phyloP scores from a whole-genome alignment of 2,888 invertebrate genomes.

The Cremastinae sp. region DNA sequence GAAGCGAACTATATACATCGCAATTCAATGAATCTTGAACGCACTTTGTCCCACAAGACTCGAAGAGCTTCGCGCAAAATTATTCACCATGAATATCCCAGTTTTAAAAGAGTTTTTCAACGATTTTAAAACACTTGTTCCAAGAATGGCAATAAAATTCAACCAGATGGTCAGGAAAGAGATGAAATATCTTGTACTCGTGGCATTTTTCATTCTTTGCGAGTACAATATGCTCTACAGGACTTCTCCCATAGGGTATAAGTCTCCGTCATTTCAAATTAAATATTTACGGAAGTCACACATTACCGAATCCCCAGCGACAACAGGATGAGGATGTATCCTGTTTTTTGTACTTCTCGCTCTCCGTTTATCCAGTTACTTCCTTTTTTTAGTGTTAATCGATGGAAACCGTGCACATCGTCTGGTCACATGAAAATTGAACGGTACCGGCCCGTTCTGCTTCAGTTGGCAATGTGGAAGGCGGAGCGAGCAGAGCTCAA shows the following conservation, averaged over 20 bases:
- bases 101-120: neutral
- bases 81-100: neutral
- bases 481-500: slow-evolving; percentile 22
- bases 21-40: slow-evolving; percentile 33
- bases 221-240: too few species aligned
- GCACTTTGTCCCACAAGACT: slow-evolving; percentile 1
- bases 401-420: slow-evolving; percentile 41
- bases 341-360: slow-evolving; percentile 21
- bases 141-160: too few species aligned
- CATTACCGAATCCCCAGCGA: too few species aligned
- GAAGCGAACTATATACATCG: slow-evolving; percentile 37
- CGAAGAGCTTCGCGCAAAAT: slow-evolving; percentile 20
- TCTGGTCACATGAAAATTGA: slow-evolving; percentile 29
- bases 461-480: neutral
- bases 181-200: too few species aligned
- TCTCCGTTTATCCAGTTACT: neutral
- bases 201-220: too few species aligned
- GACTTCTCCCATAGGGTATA: too few species aligned
- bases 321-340: too few species aligned
- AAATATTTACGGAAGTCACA: too few species aligned
- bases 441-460: slow-evolving; percentile 20
- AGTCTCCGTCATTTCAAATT: too few species aligned
- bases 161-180: slow-evolving; percentile 4
- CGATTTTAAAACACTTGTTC: neutral
- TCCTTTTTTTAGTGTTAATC: slow-evolving; percentile 32